Evolutionary conservation across 2,113 vertebrate genomes (phyloP).

Genomic region (Chaenogobius annularis): DNA sequence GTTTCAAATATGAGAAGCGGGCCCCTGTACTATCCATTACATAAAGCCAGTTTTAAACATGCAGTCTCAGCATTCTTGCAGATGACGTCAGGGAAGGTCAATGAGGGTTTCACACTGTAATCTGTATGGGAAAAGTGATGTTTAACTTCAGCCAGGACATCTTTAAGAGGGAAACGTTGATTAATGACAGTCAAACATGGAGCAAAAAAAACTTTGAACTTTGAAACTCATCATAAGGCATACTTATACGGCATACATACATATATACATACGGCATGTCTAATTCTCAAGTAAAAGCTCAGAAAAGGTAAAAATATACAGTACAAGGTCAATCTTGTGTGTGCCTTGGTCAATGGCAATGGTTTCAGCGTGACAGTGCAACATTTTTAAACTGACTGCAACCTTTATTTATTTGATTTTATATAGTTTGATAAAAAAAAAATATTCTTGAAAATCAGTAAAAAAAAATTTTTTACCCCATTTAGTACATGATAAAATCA

Average conservation of each 20-base stretch:
- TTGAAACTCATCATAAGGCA: too few relatives aligned
- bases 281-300: too few relatives aligned
- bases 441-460: too few relatives aligned
- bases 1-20: constrained; percentile 13
- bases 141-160: constrained; percentile 62
- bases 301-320: constrained; percentile 45
- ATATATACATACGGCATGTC: too few relatives aligned
- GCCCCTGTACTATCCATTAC: constrained; percentile 43
- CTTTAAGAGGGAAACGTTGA: constrained; percentile 51
- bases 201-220: constrained; percentile 34
- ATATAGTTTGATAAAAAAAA: too few relatives aligned
- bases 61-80: constrained; percentile 33
- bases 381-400: too few relatives aligned
- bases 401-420: too few relatives aligned
- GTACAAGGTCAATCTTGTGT: constrained; percentile 46
- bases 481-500: too few relatives aligned
- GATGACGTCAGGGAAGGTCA: constrained; percentile 46
- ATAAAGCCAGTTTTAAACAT: constrained; percentile 15
- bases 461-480: too few relatives aligned
- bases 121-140: constrained; percentile 39
- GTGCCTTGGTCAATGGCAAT: too few relatives aligned
- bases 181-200: constrained; percentile 35
- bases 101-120: constrained; percentile 10
- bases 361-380: too few relatives aligned
- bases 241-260: too few relatives aligned